Conservation (phyloP, 1,140 invertebrate genomes). For the Sipha flava region DNA sequence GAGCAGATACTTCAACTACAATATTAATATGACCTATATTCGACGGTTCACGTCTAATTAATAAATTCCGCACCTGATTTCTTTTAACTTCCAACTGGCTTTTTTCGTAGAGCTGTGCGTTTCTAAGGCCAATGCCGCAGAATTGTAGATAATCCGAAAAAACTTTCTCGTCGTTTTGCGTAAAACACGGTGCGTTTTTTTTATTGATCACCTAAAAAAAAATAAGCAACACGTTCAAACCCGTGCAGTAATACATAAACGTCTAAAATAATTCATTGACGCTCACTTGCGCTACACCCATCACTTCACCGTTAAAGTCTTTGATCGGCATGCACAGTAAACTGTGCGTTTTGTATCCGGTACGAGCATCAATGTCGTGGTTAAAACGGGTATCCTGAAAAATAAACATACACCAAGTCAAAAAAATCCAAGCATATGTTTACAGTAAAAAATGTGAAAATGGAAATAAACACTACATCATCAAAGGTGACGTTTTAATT, state of each 20-base stretch:
- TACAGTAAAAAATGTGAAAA: no score
- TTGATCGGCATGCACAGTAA: slow-evolving; percentile 94
- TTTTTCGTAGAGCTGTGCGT: slow-evolving; percentile 88
- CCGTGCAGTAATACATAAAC: neutral
- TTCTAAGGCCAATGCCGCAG: slow-evolving; percentile 83
- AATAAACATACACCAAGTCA: slow-evolving; percentile 35
- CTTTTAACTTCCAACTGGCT: slow-evolving; percentile 88
- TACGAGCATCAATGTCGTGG: slow-evolving; percentile 82
- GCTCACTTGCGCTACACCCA: slow-evolving; percentile 81
- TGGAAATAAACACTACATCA: no score
- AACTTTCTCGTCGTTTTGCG: slow-evolving; percentile 77
- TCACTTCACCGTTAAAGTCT: slow-evolving; percentile 85
- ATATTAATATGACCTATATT: neutral
- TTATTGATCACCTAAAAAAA: slow-evolving; percentile 83
- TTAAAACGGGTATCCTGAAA: slow-evolving; percentile 82
- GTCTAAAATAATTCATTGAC: slow-evolving; percentile 18
- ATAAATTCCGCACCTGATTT: slow-evolving; percentile 64
- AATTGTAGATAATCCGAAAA: slow-evolving; percentile 90
- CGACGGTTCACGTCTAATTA: neutral
- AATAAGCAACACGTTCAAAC: slow-evolving; percentile 13
- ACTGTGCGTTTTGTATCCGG: slow-evolving; percentile 85
- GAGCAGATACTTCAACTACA: no score
- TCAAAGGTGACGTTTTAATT: no score
- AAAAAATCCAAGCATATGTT: no score
- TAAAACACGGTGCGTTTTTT: slow-evolving; percentile 70